Percentiles rank a stretch among this genome's conserved stretches.
Conservation (phyloP, 2,797 vertebrate species). For the Muscicapa comitata region DNA sequence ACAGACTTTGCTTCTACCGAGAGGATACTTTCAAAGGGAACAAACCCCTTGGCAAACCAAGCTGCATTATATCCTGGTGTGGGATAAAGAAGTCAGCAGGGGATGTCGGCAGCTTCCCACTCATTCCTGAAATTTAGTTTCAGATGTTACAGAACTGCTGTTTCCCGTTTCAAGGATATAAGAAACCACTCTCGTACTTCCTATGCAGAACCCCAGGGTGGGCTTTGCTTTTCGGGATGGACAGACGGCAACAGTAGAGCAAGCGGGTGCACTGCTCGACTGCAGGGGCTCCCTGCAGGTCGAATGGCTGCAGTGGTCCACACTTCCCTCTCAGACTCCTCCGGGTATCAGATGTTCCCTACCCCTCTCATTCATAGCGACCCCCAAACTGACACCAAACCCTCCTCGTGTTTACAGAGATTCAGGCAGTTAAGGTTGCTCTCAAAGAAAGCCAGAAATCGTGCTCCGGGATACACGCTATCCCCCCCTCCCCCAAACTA, state of each 20-base stretch:
- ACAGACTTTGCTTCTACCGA: not conserved
- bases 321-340: not conserved
- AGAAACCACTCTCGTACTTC: not conserved
- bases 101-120: not conserved
- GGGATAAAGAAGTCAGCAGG: conserved; percentile 1
- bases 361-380: not conserved
- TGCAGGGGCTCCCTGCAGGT: conserved; percentile 38
- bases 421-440: not conserved
- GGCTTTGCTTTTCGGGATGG: not conserved
- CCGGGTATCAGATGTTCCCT: not conserved
- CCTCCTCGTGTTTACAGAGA: not conserved
- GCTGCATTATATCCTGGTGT: not conserved
- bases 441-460: not conserved
- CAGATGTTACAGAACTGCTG: not conserved
- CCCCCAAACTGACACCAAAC: not conserved
- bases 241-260: not conserved
- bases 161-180: not conserved
- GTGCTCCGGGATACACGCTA: not conserved
- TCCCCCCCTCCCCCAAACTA: not conserved
- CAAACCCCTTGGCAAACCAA: not conserved
- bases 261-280: not conserved
- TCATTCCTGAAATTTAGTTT: not conserved
- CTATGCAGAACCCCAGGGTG: not conserved
- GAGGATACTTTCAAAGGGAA: not conserved
- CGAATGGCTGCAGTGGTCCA: not conserved